Percentiles rank a stretch among this genome's conserved stretches.
These are phyloP conservation scores for Phthorimaea operculella DNA, from an alignment of 1,140 invertebrate species.

Conservation along the genomic window DNA sequence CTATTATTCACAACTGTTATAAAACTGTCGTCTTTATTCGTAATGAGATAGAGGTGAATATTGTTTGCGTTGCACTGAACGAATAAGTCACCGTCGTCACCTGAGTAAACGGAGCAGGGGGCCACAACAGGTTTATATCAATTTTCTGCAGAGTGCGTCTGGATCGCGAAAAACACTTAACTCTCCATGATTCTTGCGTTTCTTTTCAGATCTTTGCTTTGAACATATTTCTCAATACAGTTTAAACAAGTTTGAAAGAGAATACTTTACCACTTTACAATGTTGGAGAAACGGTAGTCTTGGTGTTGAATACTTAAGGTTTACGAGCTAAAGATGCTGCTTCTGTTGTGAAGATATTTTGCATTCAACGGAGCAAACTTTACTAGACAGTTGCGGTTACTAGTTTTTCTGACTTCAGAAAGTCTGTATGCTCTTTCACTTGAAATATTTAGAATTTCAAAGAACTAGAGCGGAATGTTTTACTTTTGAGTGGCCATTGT, in stretches of 20 bases:
- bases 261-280: no score
- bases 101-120: constrained; percentile 43
- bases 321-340: no score
- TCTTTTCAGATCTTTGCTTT: background rate
- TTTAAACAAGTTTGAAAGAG: background rate
- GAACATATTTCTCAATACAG: background rate
- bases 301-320: no score
- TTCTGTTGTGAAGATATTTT: no score
- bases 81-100: constrained; percentile 51
- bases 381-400: no score
- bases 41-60: constrained; percentile 19
- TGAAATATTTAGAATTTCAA: no score
- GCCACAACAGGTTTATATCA: constrained; percentile 63
- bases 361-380: no score
- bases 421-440: no score
- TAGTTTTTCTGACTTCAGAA: no score
- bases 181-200: constrained; percentile 18
- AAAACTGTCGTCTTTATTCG: background rate
- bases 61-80: constrained; percentile 21
- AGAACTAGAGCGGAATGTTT: no score
- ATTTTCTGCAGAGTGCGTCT: constrained; percentile 63
- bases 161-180: constrained; percentile 56
- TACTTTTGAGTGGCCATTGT: no score
- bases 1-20: constrained; percentile 21
- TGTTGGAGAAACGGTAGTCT: no score